Base-by-base conservation (phyloP, 2,113 vertebrate genomes). In the Enhydra lutris region DNA sequence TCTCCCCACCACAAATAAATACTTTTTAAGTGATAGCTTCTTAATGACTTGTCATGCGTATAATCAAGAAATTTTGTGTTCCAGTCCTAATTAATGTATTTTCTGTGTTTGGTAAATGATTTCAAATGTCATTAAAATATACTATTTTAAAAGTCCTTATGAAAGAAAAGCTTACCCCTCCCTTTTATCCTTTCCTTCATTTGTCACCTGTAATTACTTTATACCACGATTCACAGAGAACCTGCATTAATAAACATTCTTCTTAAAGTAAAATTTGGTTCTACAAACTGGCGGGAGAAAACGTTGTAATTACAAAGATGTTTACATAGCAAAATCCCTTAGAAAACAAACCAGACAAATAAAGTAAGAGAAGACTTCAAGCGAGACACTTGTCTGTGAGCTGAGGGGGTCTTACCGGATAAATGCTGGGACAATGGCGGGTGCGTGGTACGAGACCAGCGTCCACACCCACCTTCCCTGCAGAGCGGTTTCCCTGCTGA, bases 391-490 rank as follows among this genome's bases (percentile, higher is more conserved):
- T 4, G 18, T 13, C 3, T 1, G 2, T 4, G 76, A 36, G n/a
- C 45, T 0, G 7, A 12, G 39, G 0, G 3, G 31, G 39, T 24
- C 39, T 55, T 4, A 47, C 4, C 0, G 2, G 36, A 73, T 6
- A 6, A 2, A 6, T 2, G 55, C 15, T 9, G 55, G 71, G 2
- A 1, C 4, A 1, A 3, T 1, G n/a, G 11, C 23, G 12, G 1
- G 0, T 15, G 21, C 14, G 0, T 0, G 69, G 69, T 2, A 4
- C 10, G 4, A 42, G 71, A 15, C n/a, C 0, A 2, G 9, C 26
- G 21, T 4, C n/a, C 13, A 0, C 11, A 24, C 78, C 17, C 6
- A 0, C 7, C 7, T 29, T 29, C 90, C 23, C 57, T 1, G 45
- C 78, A 5, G 26, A 57, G n/a, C 0, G 17, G 8, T 36, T 34